Percentiles rank a stretch among this genome's conserved stretches.
Conservation (phyloP, 2,888 invertebrate species). For the Cyclophora albipunctata region DNA sequence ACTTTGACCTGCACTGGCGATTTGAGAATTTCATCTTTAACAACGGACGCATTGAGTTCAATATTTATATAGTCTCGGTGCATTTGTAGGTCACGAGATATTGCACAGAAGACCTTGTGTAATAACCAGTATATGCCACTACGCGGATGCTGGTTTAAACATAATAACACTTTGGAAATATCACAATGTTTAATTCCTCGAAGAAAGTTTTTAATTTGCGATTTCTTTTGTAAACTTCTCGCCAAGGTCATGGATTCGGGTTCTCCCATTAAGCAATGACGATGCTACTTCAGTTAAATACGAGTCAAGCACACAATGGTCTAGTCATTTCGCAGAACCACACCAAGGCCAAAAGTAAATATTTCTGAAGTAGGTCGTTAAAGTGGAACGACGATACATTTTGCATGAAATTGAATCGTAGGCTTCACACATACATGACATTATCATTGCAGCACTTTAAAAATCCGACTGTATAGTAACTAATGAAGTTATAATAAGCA, state of each 20-base stretch:
- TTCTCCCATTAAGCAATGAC: constrained; percentile 10
- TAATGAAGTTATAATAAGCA: too few relatives aligned
- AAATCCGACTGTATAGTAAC: too few relatives aligned
- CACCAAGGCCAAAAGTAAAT: constrained; percentile 40
- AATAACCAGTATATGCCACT: constrained; percentile 40
- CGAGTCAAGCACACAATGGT: constrained; percentile 22
- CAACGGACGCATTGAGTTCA: constrained; percentile 36
- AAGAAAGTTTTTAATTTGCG: background rate
- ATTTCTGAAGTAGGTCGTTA: constrained; percentile 47
- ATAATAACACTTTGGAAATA: constrained; percentile 11
- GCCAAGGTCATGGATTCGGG: constrained; percentile 7
- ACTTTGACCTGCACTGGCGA: constrained; percentile 49
- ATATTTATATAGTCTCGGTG: constrained; percentile 29
- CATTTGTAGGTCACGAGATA: constrained; percentile 58
- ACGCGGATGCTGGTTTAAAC: constrained; percentile 34
- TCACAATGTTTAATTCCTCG: background rate
- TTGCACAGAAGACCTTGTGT: constrained; percentile 57
- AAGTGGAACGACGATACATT: constrained; percentile 33
- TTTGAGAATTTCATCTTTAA: constrained; percentile 46
- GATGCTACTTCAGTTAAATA: constrained; percentile 13
- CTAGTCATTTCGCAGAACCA: constrained; percentile 39
- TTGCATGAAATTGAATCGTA: constrained; percentile 35
- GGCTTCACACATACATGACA: background rate
- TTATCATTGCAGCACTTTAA: too few relatives aligned
- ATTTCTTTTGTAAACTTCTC: background rate